Conservation (phyloP, 1,140 invertebrate genomes). For the Paraescarpia echinospica region DNA sequence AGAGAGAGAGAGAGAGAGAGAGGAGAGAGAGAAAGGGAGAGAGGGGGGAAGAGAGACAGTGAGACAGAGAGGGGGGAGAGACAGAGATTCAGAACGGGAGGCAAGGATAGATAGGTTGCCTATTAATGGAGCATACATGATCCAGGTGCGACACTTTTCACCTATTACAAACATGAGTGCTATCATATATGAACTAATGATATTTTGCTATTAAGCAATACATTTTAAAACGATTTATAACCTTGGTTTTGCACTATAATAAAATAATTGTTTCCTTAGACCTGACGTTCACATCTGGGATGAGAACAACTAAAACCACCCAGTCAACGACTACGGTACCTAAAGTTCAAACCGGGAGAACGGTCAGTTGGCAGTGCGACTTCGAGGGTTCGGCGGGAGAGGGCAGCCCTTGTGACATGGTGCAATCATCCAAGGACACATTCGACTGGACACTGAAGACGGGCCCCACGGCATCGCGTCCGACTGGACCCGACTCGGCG, state of each 20-base stretch:
- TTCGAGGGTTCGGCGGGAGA: background rate
- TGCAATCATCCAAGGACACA: background rate
- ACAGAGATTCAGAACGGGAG: background rate
- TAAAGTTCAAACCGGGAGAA: background rate
- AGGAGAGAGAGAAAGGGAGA: background rate
- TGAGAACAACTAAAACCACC: background rate
- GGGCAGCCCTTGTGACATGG: constrained; percentile 6
- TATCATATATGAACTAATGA: background rate
- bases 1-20: constrained; percentile 11
- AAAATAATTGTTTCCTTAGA: background rate
- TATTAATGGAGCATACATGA: too few relatives aligned
- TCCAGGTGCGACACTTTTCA: too few relatives aligned
- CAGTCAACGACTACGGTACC: background rate
- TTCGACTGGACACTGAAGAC: constrained; percentile 21
- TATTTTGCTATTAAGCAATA: background rate
- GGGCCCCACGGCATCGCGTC: constrained; percentile 18
- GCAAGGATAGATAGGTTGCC: too few relatives aligned
- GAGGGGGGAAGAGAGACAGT: background rate
- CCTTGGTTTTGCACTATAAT: background rate
- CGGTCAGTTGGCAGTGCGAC: constrained; percentile 3
- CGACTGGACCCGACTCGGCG: constrained; percentile 21
- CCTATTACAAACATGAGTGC: too few relatives aligned
- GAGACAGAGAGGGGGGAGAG: background rate
- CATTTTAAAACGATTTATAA: background rate
- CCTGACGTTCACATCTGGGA: background rate